phyloP scores from a whole-genome alignment of 2,888 invertebrate species.

The Resseliella maxima region DNA sequence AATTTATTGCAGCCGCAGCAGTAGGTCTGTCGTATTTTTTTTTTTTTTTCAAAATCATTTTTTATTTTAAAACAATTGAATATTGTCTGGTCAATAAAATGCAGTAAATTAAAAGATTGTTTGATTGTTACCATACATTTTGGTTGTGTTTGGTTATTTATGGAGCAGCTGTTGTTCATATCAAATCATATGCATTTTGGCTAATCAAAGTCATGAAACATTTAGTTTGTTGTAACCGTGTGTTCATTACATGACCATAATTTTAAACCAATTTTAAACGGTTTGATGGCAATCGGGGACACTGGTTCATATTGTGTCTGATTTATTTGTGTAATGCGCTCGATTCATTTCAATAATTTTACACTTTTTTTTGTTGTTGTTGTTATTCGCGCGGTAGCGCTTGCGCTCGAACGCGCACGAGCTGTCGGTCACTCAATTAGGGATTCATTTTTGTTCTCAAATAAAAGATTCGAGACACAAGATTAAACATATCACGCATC shows the following conservation, averaged over 20 bases:
- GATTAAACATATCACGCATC: conserved; percentile 8
- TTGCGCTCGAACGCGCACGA: too few relatives aligned
- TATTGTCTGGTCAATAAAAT: too few relatives aligned
- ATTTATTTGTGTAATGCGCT: background rate
- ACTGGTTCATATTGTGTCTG: background rate
- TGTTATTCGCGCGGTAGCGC: too few relatives aligned
- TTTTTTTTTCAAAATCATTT: too few relatives aligned
- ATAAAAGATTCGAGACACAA: background rate
- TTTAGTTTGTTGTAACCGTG: conserved; percentile 30
- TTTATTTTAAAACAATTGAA: background rate
- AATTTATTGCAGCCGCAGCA: conserved; percentile 15
- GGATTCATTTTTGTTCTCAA: background rate
- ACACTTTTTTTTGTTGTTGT: too few relatives aligned
- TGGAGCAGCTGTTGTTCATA: background rate
- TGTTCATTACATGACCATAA: conserved; percentile 51
- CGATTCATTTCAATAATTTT: background rate
- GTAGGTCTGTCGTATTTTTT: background rate
- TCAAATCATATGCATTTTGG: conserved; percentile 1
- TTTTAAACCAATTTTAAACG: conserved; percentile 6
- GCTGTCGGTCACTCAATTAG: background rate
- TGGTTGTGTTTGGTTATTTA: background rate
- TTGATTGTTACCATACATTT: background rate
- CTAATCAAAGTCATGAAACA: conserved; percentile 47
- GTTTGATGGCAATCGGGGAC: background rate
- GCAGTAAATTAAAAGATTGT: too few relatives aligned